Evolutionary conservation across 2,888 invertebrate genomes (phyloP), one percentile per base, ranked within the genome.

Genomic region (Pammene fasciana): DNA sequence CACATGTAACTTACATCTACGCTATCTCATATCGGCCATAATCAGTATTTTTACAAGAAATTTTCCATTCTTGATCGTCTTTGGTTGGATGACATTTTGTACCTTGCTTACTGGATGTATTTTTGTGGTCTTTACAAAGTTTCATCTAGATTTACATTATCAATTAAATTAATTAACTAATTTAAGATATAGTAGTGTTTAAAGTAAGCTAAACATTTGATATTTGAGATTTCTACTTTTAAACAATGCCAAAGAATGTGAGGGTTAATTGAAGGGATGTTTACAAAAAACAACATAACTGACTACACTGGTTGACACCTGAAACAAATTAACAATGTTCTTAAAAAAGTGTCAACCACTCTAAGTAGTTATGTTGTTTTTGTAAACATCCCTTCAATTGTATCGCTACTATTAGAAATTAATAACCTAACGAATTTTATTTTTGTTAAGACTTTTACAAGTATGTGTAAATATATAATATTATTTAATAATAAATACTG

Each of bases 1-100:
- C 98, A 98, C 85, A 98, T 98, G 98, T 98, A 95, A 89, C 75
- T 67, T 57, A 55, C 36, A n/a, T 59, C 54, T 55, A 41, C 26
- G 79, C 80, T 79, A 74, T 75, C 72, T 76, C 79, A 82, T 77
- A 82, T 78, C 80, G 38, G 78, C 72, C 71, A 57, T 34, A 75
- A 78, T 78, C 76, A 75, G 77, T 78, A 78, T 78, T 79, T 75
- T 72, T 72, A 56, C 67, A 64, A 50, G 64, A 70, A 41, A 62
- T 36, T 68, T 70, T 52, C 64, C 65, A 71, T 67, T 71, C 61
- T 71, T 71, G 65, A 64, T 55, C 26, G 26, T 26, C 56, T 46
- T 71, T 61, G 68, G 56, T 70, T 52, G 56, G 50, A 57, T 54
- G 36, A 66, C 26, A 18, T 52, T 59, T 45, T 54, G 50, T 68